A percentile compares a stretch with the other conserved stretches of the same genome.
Evolutionary conservation across 2,888 invertebrate genomes (phyloP).

Genomic region (Nebria brevicollis): DNA sequence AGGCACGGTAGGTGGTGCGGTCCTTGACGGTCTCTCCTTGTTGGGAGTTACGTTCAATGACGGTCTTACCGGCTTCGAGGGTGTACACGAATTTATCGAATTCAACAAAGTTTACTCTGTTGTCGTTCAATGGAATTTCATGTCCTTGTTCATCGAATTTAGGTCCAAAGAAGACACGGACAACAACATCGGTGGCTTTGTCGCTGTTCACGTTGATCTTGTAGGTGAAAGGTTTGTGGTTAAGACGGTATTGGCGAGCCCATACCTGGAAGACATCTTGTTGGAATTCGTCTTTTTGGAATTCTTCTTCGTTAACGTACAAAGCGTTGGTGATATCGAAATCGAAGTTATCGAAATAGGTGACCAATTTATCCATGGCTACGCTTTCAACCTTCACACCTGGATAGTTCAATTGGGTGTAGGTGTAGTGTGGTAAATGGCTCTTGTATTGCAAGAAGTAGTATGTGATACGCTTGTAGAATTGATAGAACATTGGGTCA

Average conservation of each 20-base stretch:
- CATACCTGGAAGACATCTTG: constrained; percentile 64
- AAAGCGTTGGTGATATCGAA: constrained; percentile 70
- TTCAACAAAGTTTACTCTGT: constrained; percentile 70
- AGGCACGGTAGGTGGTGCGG: constrained; percentile 70
- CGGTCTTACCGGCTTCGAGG: constrained; percentile 72
- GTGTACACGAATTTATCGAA: constrained; percentile 70
- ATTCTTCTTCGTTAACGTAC: constrained; percentile 62
- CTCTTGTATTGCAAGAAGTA: constrained; percentile 71
- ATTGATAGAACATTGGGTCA: constrained; percentile 77
- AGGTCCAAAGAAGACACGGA: constrained; percentile 76
- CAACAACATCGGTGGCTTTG: constrained; percentile 66
- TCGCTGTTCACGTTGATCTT: constrained; percentile 70
- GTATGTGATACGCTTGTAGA: constrained; percentile 70
- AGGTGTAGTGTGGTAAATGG: constrained; percentile 70
- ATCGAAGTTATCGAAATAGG: constrained; percentile 75
- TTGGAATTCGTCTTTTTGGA: constrained; percentile 63
- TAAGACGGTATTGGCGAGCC: constrained; percentile 75
- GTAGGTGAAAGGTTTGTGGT: constrained; percentile 73
- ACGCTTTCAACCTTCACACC: constrained; percentile 73
- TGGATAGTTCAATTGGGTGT: constrained; percentile 69
- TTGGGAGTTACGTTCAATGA: constrained; percentile 73
- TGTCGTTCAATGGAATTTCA: constrained; percentile 65
- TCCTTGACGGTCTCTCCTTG: constrained; percentile 73
- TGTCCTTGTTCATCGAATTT: constrained; percentile 71
- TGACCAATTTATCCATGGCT: constrained; percentile 72